Evolutionary conservation across 53 echinoderm and acorn worm species (phyloP).

Genomic region (Astropecten irregularis): DNA sequence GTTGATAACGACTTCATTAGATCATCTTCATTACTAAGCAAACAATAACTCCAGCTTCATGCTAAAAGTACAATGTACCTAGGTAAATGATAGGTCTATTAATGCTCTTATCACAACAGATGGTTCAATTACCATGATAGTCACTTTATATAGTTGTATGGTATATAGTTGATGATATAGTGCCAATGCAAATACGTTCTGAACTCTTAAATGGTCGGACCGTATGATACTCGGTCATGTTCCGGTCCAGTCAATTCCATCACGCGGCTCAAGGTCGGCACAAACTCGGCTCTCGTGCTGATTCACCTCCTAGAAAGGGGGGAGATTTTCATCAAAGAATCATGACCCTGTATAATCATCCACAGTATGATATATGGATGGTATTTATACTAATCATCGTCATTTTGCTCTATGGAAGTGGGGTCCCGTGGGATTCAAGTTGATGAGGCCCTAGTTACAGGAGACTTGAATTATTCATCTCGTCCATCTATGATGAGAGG

Average conservation of each 20-base stretch:
- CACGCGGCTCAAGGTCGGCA: constrained; percentile 31
- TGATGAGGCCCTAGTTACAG: constrained; percentile 25
- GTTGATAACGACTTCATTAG: no score
- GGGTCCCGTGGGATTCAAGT: background rate
- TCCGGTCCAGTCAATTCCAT: constrained; percentile 24
- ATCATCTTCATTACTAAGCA: no score
- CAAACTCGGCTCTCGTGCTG: background rate
- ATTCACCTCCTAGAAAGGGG: background rate
- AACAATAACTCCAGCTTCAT: no score
- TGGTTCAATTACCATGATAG: no score
- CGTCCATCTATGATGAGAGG: background rate
- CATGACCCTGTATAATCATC: background rate
- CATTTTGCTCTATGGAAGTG: background rate
- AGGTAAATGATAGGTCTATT: no score
- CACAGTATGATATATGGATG: background rate
- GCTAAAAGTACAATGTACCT: no score
- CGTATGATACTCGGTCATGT: background rate
- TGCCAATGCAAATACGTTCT: no score
- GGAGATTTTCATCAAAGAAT: constrained; percentile 24
- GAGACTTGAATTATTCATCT: constrained; percentile 33
- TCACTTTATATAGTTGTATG: no score
- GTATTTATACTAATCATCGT: constrained; percentile 18
- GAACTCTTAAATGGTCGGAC: background rate
- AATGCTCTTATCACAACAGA: no score
- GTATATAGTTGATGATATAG: no score